Conservation (phyloP, 2,113 vertebrate genomes). For the Equus przewalskii region DNA sequence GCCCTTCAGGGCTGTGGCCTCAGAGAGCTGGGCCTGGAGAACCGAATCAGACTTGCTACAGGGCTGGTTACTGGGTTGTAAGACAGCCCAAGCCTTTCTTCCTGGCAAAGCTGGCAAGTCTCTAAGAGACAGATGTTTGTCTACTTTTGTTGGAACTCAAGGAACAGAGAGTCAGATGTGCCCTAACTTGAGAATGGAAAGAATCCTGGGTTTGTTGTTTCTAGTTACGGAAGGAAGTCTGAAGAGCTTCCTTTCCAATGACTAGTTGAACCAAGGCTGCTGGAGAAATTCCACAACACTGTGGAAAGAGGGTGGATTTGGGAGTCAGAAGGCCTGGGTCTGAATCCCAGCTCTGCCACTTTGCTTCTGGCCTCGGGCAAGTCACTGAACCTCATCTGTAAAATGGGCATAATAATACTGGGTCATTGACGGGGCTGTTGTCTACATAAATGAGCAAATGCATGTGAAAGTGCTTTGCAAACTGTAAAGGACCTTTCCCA, state of each 20-base stretch:
- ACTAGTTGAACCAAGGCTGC: background rate
- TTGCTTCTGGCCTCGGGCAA: background rate
- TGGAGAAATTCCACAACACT: background rate
- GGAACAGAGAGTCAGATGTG: background rate
- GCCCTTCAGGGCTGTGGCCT: background rate
- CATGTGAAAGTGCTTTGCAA: background rate
- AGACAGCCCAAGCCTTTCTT: background rate
- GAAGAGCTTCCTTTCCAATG: background rate
- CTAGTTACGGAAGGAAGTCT: background rate
- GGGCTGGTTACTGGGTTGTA: background rate
- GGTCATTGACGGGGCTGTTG: background rate
- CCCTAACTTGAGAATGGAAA: background rate
- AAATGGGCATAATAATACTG: background rate
- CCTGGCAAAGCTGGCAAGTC: background rate
- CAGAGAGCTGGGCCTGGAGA: background rate
- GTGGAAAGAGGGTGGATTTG: background rate
- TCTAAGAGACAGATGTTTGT: background rate
- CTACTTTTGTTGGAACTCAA: background rate
- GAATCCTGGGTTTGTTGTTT: background rate
- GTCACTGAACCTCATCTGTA: background rate
- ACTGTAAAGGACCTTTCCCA: background rate
- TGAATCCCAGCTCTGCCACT: background rate
- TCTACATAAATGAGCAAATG: background rate
- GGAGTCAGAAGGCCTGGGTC: background rate
- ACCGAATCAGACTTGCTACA: no score